Base-by-base conservation (phyloP, 53 echinoderm and acorn worm species). In the Hippasteria phrygiana region DNA sequence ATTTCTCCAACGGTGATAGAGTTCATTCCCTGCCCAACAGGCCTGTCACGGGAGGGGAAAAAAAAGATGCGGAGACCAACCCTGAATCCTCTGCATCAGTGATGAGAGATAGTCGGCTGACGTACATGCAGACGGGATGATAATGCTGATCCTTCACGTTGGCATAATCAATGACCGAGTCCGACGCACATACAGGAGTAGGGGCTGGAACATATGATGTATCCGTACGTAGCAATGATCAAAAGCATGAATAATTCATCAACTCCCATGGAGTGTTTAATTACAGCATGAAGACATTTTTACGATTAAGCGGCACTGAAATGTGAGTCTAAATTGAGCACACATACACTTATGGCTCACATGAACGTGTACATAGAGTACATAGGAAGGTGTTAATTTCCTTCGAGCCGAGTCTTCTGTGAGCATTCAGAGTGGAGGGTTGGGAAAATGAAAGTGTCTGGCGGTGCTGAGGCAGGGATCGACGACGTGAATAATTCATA, bases 1-100 rank as follows among this genome's bases (percentile, higher is more conserved):
- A 8, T 55, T 37, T 78, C 59, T 80, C 62, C 32, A n/a, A 27
- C 33, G 26, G 29, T 2, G 66, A 41, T 27, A 45, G 50, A 82
- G 82, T 82, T 65, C 82, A 82, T 82, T 47, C 32, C 27, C 20
- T 82, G 43, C 66, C 82, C 65, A 20, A 4, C 47, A 26, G 38
- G 26, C 22, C 0, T 20, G 35, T 33, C 2, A 72, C 18, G 42
- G 43, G 16, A 42, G 26, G 26, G 20, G 20, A 72, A 39, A 55
- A 78, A 54, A 78, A 78, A 53, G 55, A 55, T 4, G 54, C 8
- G 1, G 51, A 77, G 55, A 66, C 56, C 2, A 78, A 64, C 33
- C 82, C 48, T 65, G 66, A 31, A 82, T 82, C 82, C 43, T 82
- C 38, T 82, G 43, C 65, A 64, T 82, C 45, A 43, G 64, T 46